Evolutionary conservation across 2,113 vertebrate species (phyloP).

Genomic region (Pelecanoides urinatrix): DNA sequence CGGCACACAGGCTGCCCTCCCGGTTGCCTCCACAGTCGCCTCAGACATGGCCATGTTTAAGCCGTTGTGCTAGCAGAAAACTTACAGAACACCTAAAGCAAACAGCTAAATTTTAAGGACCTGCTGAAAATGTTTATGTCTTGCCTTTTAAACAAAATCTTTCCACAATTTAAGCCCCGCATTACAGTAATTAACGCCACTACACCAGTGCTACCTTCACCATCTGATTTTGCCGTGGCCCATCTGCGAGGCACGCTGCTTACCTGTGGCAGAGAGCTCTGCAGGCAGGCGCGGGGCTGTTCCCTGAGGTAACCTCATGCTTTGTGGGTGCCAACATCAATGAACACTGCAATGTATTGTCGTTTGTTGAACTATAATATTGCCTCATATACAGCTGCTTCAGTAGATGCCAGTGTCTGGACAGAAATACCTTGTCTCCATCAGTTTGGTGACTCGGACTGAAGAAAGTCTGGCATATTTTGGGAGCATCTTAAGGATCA

Average conservation of each 20-base stretch:
- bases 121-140: not conserved
- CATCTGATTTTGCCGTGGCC: not conserved
- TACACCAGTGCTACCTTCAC: not conserved
- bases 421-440: not conserved
- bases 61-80: not conserved
- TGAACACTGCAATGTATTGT: not conserved
- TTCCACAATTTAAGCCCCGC: not conserved
- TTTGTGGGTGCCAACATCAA: not conserved
- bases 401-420: rapidly evolving
- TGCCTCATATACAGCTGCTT: not conserved
- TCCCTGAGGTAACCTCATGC: not conserved
- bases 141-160: not conserved
- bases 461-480: not conserved
- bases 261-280: not conserved
- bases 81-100: not conserved
- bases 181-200: not conserved
- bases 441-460: not conserved
- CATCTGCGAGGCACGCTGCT: rapidly evolving
- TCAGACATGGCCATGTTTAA: not conserved
- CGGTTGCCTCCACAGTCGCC: rapidly evolving
- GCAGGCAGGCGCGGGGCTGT: rapidly evolving
- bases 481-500: not conserved
- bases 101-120: not conserved
- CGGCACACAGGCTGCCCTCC: rapidly evolving
- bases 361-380: not conserved